These are phyloP conservation scores for Danaus melanippus DNA, from an alignment of 1,140 invertebrate genomes.

Conservation along the genomic window DNA sequence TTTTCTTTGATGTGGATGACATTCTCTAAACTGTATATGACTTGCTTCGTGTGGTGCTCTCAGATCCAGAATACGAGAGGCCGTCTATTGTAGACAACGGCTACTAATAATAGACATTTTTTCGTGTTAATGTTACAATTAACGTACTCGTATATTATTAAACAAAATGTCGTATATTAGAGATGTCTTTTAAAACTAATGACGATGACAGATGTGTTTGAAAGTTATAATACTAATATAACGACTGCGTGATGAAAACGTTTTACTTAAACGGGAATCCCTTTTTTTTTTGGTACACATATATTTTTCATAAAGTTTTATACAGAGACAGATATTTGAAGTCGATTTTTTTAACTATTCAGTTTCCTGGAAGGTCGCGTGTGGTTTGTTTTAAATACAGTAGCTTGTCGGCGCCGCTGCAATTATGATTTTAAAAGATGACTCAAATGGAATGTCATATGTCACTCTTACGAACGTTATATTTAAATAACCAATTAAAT, in stretches of 20 bases:
- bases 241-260: neutral
- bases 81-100: no score
- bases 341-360: conserved; percentile 17
- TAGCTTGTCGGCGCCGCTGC: conserved; percentile 24
- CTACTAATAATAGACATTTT: conserved; percentile 49
- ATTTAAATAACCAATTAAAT: conserved; percentile 5
- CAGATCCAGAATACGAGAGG: no score
- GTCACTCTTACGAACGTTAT: conserved; percentile 6
- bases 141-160: neutral
- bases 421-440: conserved; percentile 25
- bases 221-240: neutral
- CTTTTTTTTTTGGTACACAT: conserved; percentile 2
- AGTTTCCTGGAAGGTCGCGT: conserved; percentile 27
- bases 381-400: conserved; percentile 25
- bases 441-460: conserved; percentile 15
- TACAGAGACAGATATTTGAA: neutral
- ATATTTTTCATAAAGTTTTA: neutral
- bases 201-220: conserved; percentile 20
- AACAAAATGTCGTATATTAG: conserved; percentile 12
- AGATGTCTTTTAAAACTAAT: conserved; percentile 18
- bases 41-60: conserved; percentile 34
- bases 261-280: conserved; percentile 1
- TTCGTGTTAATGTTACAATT: conserved; percentile 9
- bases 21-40: conserved; percentile 53
- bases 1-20: conserved; percentile 55